Evolutionary conservation across 2,888 invertebrate genomes (phyloP).

Genomic region (Spilosoma lubricipeda): DNA sequence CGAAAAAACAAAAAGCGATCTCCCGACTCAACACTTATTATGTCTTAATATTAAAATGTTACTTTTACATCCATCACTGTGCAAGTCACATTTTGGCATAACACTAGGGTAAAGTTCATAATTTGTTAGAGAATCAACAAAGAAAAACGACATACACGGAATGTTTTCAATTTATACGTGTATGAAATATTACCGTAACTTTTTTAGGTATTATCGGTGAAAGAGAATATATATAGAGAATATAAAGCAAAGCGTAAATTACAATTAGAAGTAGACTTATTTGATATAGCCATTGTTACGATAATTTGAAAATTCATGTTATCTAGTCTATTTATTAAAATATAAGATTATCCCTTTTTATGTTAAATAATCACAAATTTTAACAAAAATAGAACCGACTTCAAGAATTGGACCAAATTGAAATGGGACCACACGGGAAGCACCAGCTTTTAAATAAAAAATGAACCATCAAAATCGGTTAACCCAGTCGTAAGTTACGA

Average conservation of each 20-base stretch:
- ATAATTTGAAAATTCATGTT: background rate
- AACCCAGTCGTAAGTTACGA: no score
- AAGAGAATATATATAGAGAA: no score
- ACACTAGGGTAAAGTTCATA: background rate
- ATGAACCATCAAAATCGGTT: no score
- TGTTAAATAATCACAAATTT: background rate
- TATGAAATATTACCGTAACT: background rate
- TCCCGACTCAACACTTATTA: no score
- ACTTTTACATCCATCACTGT: background rate
- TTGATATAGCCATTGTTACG: background rate
- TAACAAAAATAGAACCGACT: no score
- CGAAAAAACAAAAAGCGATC: no score
- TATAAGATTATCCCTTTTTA: background rate
- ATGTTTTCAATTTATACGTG: background rate
- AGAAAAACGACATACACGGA: background rate
- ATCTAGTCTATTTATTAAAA: background rate
- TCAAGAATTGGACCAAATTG: no score
- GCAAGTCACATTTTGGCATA: background rate
- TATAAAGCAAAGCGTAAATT: background rate
- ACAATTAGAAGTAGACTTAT: background rate
- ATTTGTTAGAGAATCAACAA: constrained; percentile 8
- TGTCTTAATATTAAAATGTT: background rate
- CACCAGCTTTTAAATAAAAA: no score
- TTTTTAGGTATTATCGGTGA: background rate
- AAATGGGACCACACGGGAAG: no score